Percentiles rank a stretch among this genome's conserved stretches.
phyloP scores from a whole-genome alignment of 1,140 invertebrate species.

The Leptonema lineaticorne region DNA sequence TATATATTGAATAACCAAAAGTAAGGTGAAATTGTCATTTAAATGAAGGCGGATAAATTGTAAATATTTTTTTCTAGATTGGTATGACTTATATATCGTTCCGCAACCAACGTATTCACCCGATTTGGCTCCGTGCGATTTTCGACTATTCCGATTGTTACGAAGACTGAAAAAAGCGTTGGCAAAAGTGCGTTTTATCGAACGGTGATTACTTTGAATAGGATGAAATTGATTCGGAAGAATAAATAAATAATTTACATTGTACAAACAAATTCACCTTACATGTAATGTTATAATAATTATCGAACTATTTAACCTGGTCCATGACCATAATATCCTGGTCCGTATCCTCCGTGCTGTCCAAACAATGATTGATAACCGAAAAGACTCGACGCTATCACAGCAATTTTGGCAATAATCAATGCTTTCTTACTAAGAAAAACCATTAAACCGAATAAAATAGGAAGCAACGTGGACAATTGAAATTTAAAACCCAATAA shows the following conservation, averaged over 20 bases:
- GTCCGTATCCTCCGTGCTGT: slow-evolving; percentile 50
- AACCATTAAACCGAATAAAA: slow-evolving; percentile 68
- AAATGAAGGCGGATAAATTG: background rate
- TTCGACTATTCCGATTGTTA: too few species aligned
- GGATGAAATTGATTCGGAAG: too few species aligned
- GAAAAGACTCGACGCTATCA: slow-evolving; percentile 67
- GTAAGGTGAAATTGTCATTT: too few species aligned
- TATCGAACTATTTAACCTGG: slow-evolving; percentile 42
- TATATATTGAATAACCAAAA: too few species aligned
- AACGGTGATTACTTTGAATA: too few species aligned
- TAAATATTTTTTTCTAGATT: background rate
- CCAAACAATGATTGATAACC: slow-evolving; percentile 45
- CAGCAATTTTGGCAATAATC: slow-evolving; percentile 68
- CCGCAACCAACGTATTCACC: too few species aligned
- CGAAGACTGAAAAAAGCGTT: too few species aligned
- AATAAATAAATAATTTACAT: too few species aligned
- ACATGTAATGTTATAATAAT: slow-evolving; percentile 16
- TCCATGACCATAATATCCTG: slow-evolving; percentile 43
- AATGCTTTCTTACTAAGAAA: slow-evolving; percentile 73
- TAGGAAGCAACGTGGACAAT: slow-evolving; percentile 67
- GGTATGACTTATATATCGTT: too few species aligned
- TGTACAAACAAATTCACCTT: background rate
- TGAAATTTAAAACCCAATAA: slow-evolving; percentile 76
- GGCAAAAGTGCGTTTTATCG: too few species aligned
- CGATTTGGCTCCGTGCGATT: too few species aligned